Base-by-base conservation (phyloP, 2,888 invertebrate species). In the Thera obeliscata region DNA sequence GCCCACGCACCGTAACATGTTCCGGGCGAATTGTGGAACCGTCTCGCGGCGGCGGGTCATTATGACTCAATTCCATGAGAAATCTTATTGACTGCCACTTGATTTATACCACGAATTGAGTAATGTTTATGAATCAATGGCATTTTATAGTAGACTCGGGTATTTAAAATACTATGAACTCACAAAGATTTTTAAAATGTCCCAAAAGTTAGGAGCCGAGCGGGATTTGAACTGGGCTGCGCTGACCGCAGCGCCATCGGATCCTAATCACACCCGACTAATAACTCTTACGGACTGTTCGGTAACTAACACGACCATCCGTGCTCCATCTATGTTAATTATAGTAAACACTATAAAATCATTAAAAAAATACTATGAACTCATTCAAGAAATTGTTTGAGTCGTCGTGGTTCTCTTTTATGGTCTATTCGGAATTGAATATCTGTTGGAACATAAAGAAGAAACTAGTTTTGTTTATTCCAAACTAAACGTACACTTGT, bases 11-110 rank as follows among this genome's bases (percentile, higher is more conserved):
- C 71, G 67, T 68, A 61, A 56, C 70, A 59, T 66, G 66, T 60
- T 64, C 60, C 69, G 54, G 65, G 63, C 60, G 56, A 61, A 66
- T 69, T 69, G 69, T 69, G 70, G 75, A 75, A 72, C 71, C 63
- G 71, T 57, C 52, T 52, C 33, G 52, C 52, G 52, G 52, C 52
- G 52, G 12, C 33, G 60, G 68, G 66, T 73, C 74, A 73, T 75
- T 75, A 75, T 71, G 71, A 74, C 74, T 75, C 75, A 74, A 75
- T 74, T 70, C 66, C 60, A 63, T 66, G 69, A 63, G 69, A 66
- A 66, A 69, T 60, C 62, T 63, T 69, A 66, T 69, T 66, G 69
- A 69, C 58, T 56, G 62, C 2, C 12, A n/a, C 62, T 66, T 46
- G 48, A 65, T 69, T 52, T 56, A 60, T 63, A 66, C 60, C 12